Evolutionary conservation across 2,113 vertebrate genomes (phyloP), one percentile per base, ranked within the genome.

Genomic region (Hypanus sabinus): DNA sequence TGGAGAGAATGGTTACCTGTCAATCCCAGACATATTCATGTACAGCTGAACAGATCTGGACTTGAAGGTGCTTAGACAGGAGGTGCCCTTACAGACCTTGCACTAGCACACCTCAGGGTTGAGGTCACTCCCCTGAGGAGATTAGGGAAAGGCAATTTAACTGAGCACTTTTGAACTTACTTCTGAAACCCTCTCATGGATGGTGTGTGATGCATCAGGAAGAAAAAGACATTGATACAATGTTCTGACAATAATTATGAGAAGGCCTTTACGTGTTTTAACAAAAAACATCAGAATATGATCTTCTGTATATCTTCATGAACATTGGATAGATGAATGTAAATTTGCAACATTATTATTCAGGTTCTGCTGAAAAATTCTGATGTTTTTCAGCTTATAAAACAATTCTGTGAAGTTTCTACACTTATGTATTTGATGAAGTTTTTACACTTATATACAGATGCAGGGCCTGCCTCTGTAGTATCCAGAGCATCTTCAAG

Each of bases 71-170:
- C 65, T 90, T 65, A 33, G 60, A 90, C 85, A 68, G 60, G 85
- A 90, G 30, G 14, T 5, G 60, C 85, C 85, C 85, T 20, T 90
- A n/a, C 85, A 90, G 85, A 62, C 57, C 11, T n/a, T 88, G 12
- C 14, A 88, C 85, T 90, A 65, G 85, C 30, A 18, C 18, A 90
- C n/a, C 85, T 90, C 60, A 68, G 60, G 60, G 30, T n/a, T 65
- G 60, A 18, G 85, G 85, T 68, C 85, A 90, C 1, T 90, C 85
- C 85, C 60, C 60, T 20, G 0, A 68, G 85, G 85, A 90, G 57
- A 90, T 65, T 68, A 90, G 20, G 85, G 60, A 90, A 90, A 90
- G 85, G 30, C 85, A 33, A 68, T 65, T 90, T 90, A 62, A 33
- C 57, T 62, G 60, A 33, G 14, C 62, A 62, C 60, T 62, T 65